Base-by-base conservation (phyloP, 2,888 invertebrate species). In the Oscheius sp. region DNA sequence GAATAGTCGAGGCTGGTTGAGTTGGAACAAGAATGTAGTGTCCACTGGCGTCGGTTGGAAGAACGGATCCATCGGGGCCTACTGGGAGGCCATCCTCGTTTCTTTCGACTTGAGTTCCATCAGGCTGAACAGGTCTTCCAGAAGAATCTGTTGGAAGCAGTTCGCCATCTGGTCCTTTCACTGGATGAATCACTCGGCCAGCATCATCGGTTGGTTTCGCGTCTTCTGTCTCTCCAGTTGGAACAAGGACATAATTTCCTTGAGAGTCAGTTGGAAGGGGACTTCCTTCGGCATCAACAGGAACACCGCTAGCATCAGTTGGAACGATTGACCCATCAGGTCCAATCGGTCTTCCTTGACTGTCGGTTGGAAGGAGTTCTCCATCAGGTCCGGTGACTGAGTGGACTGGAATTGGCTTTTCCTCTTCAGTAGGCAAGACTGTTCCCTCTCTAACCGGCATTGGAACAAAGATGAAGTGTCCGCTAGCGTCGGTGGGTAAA, bases 241-340 rank as follows among this genome's bases (percentile, higher is more conserved):
- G 67, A 6, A 74, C 46, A 6, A 27, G 33, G 17, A 76, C 69
- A 31, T 65, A 69, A 27, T 66, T 72, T 55, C 77, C 77, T 34
- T 37, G 8, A n/a, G 39, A 52, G 55, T 82, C 82, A n/a, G 82
- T 82, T 25, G 81, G 81, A 33, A 81, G 65, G 4, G 67, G 70
- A 10, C 37, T 61, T 34, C 74, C 75, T 33, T 73, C 72, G 15
- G 27, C 46, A n/a, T 48, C 67, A 27, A 79, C 42, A 27, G 72
- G 71, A 23, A 42, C 65, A 31, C 79, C 79, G 33, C 37, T 15
- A 17, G 52, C 45, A 52, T 82, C 82, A n/a, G 82, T 82, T 34
- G 81, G 81, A 23, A 81, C 55, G 6, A 69, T 73, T 4, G 33
- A 52, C 25, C 73, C 72, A 37, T 73, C 69, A 12, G 12, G 46